Conservation (phyloP, 2,797 vertebrate species). For the Callimico goeldii region DNA sequence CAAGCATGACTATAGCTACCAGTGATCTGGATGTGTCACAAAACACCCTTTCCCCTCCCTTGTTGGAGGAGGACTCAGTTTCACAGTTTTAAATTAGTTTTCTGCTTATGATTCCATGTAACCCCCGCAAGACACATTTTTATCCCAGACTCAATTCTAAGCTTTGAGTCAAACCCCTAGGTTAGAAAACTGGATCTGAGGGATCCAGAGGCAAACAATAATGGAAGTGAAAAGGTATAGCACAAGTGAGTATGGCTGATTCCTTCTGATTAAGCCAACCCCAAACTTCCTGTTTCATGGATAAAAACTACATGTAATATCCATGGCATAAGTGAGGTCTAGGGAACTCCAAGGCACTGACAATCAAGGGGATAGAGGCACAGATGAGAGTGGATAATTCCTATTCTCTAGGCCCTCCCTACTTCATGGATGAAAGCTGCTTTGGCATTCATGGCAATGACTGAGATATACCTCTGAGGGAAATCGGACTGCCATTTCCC, state of each 20-base stretch:
- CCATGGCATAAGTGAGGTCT: too few species aligned
- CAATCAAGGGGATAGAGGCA: too few species aligned
- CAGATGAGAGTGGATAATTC: too few species aligned
- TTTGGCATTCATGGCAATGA: too few species aligned
- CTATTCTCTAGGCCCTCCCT: too few species aligned
- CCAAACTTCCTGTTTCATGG: too few species aligned
- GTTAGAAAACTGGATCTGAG: not conserved
- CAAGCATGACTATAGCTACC: not conserved
- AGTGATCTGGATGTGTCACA: not conserved
- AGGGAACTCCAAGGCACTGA: too few species aligned
- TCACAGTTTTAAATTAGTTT: not conserved
- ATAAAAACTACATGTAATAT: too few species aligned
- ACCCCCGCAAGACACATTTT: not conserved
- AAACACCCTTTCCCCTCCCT: not conserved
- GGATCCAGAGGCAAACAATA: not conserved
- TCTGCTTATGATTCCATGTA: not conserved
- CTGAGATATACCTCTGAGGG: not conserved
- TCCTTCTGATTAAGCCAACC: too few species aligned
- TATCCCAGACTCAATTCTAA: not conserved
- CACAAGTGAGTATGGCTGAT: not conserved
- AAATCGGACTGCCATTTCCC: not conserved
- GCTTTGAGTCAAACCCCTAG: not conserved
- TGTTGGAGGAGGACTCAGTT: not conserved
- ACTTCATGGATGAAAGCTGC: too few species aligned
- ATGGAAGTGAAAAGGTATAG: not conserved